These are phyloP conservation scores for Tipula helvola DNA, from an alignment of 2,888 invertebrate genomes.

Conservation along the genomic window DNA sequence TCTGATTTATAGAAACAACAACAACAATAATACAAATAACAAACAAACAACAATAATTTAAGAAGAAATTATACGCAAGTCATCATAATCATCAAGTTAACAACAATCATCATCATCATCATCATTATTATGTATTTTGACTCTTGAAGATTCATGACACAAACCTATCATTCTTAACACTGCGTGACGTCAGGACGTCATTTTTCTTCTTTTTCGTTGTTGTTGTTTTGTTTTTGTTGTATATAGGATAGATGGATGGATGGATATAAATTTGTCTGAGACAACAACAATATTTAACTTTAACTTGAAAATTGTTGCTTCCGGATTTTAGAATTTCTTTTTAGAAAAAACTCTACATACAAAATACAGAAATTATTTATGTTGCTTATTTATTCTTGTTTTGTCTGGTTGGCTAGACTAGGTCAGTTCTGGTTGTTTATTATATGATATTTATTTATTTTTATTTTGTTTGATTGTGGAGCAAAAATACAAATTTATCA, in stretches of 20 bases:
- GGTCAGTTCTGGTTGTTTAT: constrained; percentile 6
- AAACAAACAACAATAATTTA: neutral
- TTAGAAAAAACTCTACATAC: neutral
- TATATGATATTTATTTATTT: neutral
- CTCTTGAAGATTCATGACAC: constrained; percentile 6
- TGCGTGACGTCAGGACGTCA: constrained; percentile 11
- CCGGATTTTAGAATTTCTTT: constrained; percentile 7
- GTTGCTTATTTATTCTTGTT: neutral
- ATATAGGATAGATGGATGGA: neutral
- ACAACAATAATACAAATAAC: neutral
- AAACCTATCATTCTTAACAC: constrained; percentile 8
- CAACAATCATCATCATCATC: constrained; percentile 9
- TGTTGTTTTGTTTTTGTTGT: neutral
- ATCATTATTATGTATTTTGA: constrained; percentile 8
- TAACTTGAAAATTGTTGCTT: neutral
- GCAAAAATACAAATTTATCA: neutral
- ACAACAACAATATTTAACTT: neutral
- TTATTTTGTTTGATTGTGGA: neutral
- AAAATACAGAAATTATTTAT: neutral
- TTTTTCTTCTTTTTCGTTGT: neutral
- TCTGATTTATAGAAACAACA: neutral
- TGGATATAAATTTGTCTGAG: neutral
- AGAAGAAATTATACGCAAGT: constrained; percentile 9
- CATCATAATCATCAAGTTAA: neutral
- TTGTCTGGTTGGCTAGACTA: neutral